Conservation (phyloP, 2,113 vertebrate genomes). For the Parotia lawesii region DNA sequence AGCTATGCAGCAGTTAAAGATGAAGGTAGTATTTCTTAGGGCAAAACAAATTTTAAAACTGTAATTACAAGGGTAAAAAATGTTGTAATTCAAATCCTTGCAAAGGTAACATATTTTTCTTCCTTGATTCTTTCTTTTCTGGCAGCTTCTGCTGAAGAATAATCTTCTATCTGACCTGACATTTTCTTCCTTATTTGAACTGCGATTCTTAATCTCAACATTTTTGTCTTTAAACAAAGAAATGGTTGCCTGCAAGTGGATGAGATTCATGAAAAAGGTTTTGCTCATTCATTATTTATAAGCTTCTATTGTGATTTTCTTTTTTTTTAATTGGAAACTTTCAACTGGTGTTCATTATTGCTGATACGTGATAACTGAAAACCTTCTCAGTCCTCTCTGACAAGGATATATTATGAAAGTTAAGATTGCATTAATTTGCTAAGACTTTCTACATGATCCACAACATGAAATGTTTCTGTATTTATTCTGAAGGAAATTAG, state of each 20-base stretch:
- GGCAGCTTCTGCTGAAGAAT: neutral
- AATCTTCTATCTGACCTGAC: conserved; percentile 29
- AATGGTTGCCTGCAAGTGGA: neutral
- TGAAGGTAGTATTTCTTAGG: neutral
- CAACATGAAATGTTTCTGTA: neutral
- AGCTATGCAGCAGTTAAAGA: neutral
- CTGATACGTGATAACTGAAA: conserved; percentile 9
- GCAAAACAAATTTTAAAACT: neutral
- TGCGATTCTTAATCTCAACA: neutral
- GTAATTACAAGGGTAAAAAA: neutral
- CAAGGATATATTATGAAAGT: conserved; percentile 7
- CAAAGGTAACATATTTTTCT: neutral
- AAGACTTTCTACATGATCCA: neutral
- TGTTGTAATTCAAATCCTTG: neutral
- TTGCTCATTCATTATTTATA: conserved; percentile 48
- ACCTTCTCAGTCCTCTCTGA: neutral
- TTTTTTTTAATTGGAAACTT: conserved; percentile 14
- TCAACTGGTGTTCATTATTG: neutral
- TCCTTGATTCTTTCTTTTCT: neutral
- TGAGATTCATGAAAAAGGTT: conserved; percentile 1
- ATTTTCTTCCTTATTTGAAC: conserved; percentile 52
- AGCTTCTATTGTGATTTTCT: neutral
- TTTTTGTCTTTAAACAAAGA: conserved; percentile 50
- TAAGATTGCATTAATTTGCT: conserved; percentile 20
- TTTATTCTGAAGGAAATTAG: conserved; percentile 12